Evolutionary conservation across 2,113 vertebrate species (phyloP), one percentile per base, ranked within the genome.

Genomic region (Caranx ignobilis): DNA sequence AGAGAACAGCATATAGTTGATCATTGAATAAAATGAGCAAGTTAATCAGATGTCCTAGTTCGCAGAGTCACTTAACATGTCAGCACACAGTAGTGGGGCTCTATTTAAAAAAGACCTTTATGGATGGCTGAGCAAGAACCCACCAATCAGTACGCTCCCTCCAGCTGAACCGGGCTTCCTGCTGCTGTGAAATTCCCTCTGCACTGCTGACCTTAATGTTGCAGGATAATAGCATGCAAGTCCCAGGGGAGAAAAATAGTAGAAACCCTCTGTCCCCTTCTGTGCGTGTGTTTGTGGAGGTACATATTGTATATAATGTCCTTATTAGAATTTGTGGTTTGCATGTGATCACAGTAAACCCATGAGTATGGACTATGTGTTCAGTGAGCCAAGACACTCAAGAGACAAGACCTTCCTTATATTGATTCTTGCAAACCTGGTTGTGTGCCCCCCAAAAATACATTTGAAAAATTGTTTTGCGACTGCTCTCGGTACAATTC

Each of bases 71-170:
- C 71, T 65, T 69, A 34, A 47, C 59, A 75, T 74, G 43, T 66
- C 80, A 71, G 64, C 76, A 63, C 50, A 79, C 43, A 67, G 71
- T 62, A 71, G 43, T 21, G 43, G n/a, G 65, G 50, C 65, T 81
- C 26, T 67, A 59, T 90, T 81, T 39, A 72, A 82, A 86, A 84
- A 91, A 69, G 12, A 71, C 80, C 68, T 84, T 92, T 91, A 85
- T 86, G 83, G 83, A 83, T 91, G 89, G 77, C 77, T 94, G 91
- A 92, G 80, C 85, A 89, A 85, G 70, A 92, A 91, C 76, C 83
- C 67, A 89, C 86, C 86, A 85, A 88, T 91, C 82, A 88, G 71
- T 71, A 62, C 3, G 3, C 50, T 69, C 69, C 84, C 84, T 92
- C 71, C 66, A 71, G 75, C 84, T 87, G 88, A 86, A 87, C 73